Evolutionary conservation across 2,888 invertebrate genomes (phyloP).

Genomic region (Lasioglossum pauxillum): DNA sequence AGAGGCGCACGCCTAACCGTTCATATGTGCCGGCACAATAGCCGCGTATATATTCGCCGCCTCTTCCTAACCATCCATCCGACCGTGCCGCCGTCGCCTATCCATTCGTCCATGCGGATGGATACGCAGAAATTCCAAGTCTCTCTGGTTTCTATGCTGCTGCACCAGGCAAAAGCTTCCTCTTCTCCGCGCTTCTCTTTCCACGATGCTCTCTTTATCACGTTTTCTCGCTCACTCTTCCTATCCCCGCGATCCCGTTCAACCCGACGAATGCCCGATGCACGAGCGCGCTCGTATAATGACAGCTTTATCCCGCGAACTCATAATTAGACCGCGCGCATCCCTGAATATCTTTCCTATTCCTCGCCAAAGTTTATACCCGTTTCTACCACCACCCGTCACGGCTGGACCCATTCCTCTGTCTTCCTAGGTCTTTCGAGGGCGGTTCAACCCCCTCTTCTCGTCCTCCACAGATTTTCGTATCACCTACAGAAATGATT

Average conservation of each 20-base stretch:
- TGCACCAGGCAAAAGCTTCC: slow-evolving; percentile 44
- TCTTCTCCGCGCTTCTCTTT: neutral
- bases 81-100: slow-evolving; percentile 55
- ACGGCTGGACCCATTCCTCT: neutral
- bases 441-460: neutral
- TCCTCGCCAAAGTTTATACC: slow-evolving; percentile 70
- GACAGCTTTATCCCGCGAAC: slow-evolving; percentile 68
- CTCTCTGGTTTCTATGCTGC: slow-evolving; percentile 65
- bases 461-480: neutral
- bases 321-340: slow-evolving; percentile 75
- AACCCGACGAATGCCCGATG: slow-evolving; percentile 60
- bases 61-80: slow-evolving; percentile 62
- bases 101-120: slow-evolving; percentile 59
- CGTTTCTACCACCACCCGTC: neutral
- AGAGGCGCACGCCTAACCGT: slow-evolving; percentile 58
- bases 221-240: slow-evolving; percentile 1
- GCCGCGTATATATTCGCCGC: slow-evolving; percentile 53
- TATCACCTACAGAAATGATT: neutral
- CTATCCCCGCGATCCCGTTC: neutral
- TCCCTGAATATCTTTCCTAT: slow-evolving; percentile 72
- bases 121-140: slow-evolving; percentile 74
- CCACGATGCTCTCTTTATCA: neutral
- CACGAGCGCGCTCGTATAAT: slow-evolving; percentile 67
- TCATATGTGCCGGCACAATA: slow-evolving; percentile 60
- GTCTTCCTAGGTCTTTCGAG: neutral